phyloP scores from a whole-genome alignment of 2,113 vertebrate species.

The Rostratula benghalensis region DNA sequence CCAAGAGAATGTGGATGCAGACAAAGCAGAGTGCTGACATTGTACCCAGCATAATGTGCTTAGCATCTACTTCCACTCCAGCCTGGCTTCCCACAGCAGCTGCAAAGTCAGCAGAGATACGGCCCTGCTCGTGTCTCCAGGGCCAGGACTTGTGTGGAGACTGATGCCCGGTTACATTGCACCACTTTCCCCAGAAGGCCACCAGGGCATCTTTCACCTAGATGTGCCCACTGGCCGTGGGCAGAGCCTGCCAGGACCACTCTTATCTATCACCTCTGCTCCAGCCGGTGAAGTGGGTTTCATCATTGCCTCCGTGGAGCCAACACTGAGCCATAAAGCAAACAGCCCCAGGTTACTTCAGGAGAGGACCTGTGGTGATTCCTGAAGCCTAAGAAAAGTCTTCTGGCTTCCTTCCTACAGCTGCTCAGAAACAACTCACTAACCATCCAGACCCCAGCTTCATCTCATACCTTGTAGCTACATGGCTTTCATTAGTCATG shows the following conservation, averaged over 20 bases:
- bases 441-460: background rate
- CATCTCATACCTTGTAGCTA: background rate
- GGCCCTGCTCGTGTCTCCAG: background rate
- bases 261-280: background rate
- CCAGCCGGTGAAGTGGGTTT: fast-evolving
- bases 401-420: background rate
- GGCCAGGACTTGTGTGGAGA: fast-evolving
- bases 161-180: background rate
- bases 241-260: background rate
- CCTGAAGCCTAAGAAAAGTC: background rate
- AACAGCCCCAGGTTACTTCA: background rate
- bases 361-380: background rate
- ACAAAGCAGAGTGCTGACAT: fast-evolving
- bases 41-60: fast-evolving
- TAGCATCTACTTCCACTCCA: background rate
- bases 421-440: background rate
- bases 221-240: background rate
- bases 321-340: background rate
- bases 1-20: background rate
- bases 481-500: background rate
- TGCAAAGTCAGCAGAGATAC: background rate
- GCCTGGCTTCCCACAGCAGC: background rate
- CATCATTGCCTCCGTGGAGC: background rate
- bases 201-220: background rate
- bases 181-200: background rate